Base-by-base conservation (phyloP, 2,113 vertebrate genomes). In the Polyodon spathula region DNA sequence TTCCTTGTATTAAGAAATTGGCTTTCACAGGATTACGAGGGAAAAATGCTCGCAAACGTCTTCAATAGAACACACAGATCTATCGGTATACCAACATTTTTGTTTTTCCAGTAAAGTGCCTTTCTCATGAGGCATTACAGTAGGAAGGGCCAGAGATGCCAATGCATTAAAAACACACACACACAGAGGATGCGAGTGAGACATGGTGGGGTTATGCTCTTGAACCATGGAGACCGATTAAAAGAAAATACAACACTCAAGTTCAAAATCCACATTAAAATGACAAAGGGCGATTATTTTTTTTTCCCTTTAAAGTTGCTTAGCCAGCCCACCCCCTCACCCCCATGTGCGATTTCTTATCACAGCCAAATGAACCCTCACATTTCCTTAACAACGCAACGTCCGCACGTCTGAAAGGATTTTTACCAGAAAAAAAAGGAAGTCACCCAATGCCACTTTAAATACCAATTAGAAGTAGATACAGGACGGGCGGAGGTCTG, bases 381-480 rank as follows among this genome's bases (percentile, higher is more conserved):
- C n/a, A n/a, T n/a, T n/a, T n/a, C n/a, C n/a, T n/a, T n/a, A n/a
- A n/a, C n/a, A n/a, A n/a, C n/a, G n/a, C n/a, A 52, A 52, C 1
- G 37, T 15, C n/a, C 16, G 17, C 37, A 5, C n/a, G 48, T 8
- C 27, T 43, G 62, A n/a, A 12, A 40, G 42, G n/a, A 9, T 4
- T 1, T 50, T 8, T 38, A 40, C 46, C 15, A 42, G 38, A n/a
- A 14, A 15, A 17, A 42, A 40, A 39, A 17, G 10, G 41, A 37
- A 62, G 54, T 50, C 65, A 68, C 69, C 71, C 74, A 70, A 60
- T 65, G 67, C 62, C 66, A 69, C 63, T 56, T 70, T 6, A 69
- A 59, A 64, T 68, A 72, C 16, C 63, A 65, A 48, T 57, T 51
- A 62, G 41, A 79, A 79, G 81, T 78, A 80, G 80, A 80, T 82